Evolutionary conservation across 1,140 invertebrate genomes (phyloP).

Genomic region (Bacillus rossius): DNA sequence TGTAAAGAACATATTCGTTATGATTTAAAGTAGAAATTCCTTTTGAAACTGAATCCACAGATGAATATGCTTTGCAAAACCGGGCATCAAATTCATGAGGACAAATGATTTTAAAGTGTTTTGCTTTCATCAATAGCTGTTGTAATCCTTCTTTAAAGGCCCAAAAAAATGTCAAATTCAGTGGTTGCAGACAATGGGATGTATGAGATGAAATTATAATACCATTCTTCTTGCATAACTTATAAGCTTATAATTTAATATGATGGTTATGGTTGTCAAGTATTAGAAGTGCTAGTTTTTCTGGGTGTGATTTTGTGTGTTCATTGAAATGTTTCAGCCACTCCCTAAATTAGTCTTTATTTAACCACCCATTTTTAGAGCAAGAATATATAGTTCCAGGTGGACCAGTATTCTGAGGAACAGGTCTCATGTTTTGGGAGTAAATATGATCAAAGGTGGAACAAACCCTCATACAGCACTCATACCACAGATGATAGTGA

Average conservation of each 20-base stretch:
- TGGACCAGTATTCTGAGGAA: slow-evolving; percentile 32
- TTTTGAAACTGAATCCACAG: not conserved
- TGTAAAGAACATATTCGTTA: too few relatives aligned
- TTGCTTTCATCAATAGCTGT: slow-evolving; percentile 20
- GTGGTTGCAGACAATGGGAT: slow-evolving; percentile 30
- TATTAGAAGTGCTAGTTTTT: slow-evolving; percentile 27
- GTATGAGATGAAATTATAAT: slow-evolving; percentile 35
- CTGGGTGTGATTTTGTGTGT: slow-evolving; percentile 22
- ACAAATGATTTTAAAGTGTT: slow-evolving; percentile 32
- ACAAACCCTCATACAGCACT: slow-evolving; percentile 33
- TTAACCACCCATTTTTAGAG: slow-evolving; percentile 16
- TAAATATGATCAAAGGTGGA: slow-evolving; percentile 41
- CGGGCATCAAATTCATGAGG: slow-evolving; percentile 32
- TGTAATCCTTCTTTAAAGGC: slow-evolving; percentile 18
- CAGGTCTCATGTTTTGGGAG: slow-evolving; percentile 20
- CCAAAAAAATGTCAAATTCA: slow-evolving; percentile 17
- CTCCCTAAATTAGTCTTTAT: slow-evolving; percentile 2
- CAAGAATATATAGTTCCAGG: slow-evolving; percentile 20
- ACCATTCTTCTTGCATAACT: slow-evolving; percentile 27
- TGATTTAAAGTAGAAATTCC: not conserved
- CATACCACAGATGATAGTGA: slow-evolving; percentile 36
- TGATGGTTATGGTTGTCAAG: slow-evolving; percentile 33
- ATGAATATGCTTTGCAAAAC: slow-evolving; percentile 27
- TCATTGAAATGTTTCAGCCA: slow-evolving; percentile 25
- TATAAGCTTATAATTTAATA: slow-evolving; percentile 24